Evolutionary conservation across 1,140 invertebrate species (phyloP), one percentile per base, ranked within the genome.

Genomic region (Drosophila parvula): DNA sequence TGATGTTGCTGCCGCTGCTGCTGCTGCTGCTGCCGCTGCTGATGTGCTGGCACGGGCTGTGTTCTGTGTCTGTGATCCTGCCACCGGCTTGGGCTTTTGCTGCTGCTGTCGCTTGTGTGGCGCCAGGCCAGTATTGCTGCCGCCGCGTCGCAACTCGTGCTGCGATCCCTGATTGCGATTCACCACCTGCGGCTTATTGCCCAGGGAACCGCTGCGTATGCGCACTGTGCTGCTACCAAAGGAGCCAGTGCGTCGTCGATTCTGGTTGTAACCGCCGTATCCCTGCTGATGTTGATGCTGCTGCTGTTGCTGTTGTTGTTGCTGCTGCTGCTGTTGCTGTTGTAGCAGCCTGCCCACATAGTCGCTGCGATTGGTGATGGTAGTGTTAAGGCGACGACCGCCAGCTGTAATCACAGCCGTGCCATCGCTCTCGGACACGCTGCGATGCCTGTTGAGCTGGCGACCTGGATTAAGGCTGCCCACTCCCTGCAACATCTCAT

Each of bases 401-500:
- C 84, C 84, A 2, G 71, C 64, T 2, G 80, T 78, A 0, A 84
- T 73, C 2, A 88, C 91, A 34, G 86, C 78, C 3, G 84, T 89
- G 58, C 91, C 90, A 68, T 92, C 91, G 45, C 94, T 94, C 67
- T 95, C 94, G 0, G 94, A 95, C 2, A 94, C 93, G 57, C 94
- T 95, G 53, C 94, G 93, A 77, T 94, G 93, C n/a, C 94, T 92
- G 43, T 93, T 92, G 30, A 94, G 93, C 16, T 92, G 91, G 12
- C 92, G 92, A 4, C 92, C 84, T 5, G 92, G 90, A 67, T 92
- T 93, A 0, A 92, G 91, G 18, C 84, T 91, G 40, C 92, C 92
- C 55, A 93, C 92, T 53, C 92, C 90, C 75, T 93, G 92, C 18
- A 94, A 81, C 92, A 94, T 93, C 59, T 94, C 94, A 62, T 94